Conservation (phyloP, 2,113 vertebrate genomes). For the Pampusana beccarii region DNA sequence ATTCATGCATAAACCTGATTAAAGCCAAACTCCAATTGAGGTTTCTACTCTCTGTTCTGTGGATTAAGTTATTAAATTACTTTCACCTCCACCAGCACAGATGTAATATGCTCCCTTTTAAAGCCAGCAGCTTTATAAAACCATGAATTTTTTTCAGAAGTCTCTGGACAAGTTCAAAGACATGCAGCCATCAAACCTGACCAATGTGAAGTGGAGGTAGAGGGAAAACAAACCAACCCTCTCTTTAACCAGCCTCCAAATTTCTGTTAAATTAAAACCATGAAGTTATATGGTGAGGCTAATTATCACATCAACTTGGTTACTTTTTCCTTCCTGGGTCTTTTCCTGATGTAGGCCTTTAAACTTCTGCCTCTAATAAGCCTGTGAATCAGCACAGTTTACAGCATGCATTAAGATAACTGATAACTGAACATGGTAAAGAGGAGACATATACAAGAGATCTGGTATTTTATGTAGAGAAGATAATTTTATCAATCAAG, state of each 20-base stretch:
- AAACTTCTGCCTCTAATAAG: conserved; percentile 34
- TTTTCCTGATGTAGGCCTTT: conserved; percentile 40
- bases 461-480: background rate
- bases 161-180: background rate
- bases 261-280: conserved; percentile 25
- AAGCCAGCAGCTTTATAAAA: background rate
- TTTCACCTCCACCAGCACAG: background rate
- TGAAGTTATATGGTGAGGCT: conserved; percentile 53
- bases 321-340: conserved; percentile 30
- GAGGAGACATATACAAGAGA: conserved; percentile 29
- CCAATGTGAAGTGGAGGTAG: background rate
- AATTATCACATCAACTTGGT: conserved; percentile 49
- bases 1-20: conserved; percentile 51
- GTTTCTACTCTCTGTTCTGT: background rate
- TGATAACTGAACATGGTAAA: conserved; percentile 48
- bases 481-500: background rate
- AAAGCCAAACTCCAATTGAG: conserved; percentile 53
- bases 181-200: background rate
- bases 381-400: conserved; percentile 47
- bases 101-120: background rate
- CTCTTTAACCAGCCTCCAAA: background rate
- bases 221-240: background rate
- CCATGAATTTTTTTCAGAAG: background rate
- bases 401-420: conserved; percentile 12
- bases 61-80: background rate